phyloP scores from a whole-genome alignment of 2,888 invertebrate species.

The Drosophila subsilvestris region DNA sequence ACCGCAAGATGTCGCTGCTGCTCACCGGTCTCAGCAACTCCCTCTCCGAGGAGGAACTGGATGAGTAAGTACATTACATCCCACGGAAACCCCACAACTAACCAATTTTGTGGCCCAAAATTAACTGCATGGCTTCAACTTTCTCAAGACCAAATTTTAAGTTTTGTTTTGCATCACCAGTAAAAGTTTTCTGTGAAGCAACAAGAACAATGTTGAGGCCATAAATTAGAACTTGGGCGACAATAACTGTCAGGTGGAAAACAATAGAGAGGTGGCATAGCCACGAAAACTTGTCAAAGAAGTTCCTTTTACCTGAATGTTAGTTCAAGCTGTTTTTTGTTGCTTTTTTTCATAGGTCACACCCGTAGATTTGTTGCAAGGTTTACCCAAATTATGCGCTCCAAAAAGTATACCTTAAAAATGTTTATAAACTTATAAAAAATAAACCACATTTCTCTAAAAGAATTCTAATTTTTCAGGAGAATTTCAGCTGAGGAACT shows the following conservation, averaged over 20 bases:
- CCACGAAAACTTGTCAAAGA: not conserved
- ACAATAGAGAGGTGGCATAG: conserved; percentile 39
- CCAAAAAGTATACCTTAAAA: not conserved
- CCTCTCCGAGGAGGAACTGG: conserved; percentile 88
- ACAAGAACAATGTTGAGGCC: conserved; percentile 13
- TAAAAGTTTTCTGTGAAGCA: not conserved
- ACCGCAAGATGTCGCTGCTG: conserved; percentile 77
- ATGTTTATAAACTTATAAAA: not conserved
- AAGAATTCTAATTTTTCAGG: not conserved
- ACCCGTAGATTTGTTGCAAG: too few relatives aligned
- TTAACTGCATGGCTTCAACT: conserved; percentile 49
- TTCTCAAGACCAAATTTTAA: conserved; percentile 22
- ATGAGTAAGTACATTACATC: conserved; percentile 87
- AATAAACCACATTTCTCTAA: not conserved
- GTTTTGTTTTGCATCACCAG: conserved; percentile 11
- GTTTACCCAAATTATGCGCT: too few relatives aligned
- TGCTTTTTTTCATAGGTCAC: too few relatives aligned
- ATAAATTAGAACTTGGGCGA: conserved; percentile 49
- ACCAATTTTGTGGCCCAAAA: conserved; percentile 27
- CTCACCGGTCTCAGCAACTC: conserved; percentile 83
- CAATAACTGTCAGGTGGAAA: conserved; percentile 40
- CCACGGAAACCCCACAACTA: not conserved
- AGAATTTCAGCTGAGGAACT: not conserved
- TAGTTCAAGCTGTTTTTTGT: not conserved
- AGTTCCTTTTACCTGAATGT: not conserved